These are phyloP conservation scores for Drosophila rubida DNA, from an alignment of 2,888 invertebrate genomes.

Conservation along the genomic window DNA sequence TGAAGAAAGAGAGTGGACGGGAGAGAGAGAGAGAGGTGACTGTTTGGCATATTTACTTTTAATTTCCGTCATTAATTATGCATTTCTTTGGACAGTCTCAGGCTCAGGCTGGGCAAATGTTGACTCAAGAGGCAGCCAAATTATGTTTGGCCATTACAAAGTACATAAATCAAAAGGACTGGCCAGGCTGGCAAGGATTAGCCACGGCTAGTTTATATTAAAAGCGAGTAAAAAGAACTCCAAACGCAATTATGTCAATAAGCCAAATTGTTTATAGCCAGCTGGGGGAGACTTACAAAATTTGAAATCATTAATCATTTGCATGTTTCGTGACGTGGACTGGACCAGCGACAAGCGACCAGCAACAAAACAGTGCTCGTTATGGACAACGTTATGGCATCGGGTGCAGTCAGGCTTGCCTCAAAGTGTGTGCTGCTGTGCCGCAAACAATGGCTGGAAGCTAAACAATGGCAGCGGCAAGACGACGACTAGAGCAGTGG, in stretches of 20 bases:
- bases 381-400: slow-evolving; percentile 2
- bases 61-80: slow-evolving; percentile 74
- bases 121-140: slow-evolving; percentile 57
- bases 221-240: slow-evolving; percentile 21
- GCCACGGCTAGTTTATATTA: slow-evolving; percentile 49
- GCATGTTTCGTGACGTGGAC: slow-evolving; percentile 43
- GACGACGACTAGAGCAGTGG: slow-evolving; percentile 23
- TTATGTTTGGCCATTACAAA: slow-evolving; percentile 63
- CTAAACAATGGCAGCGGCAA: slow-evolving; percentile 41
- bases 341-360: slow-evolving; percentile 34
- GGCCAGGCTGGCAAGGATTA: slow-evolving; percentile 47
- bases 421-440: slow-evolving; percentile 18
- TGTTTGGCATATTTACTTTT: slow-evolving; percentile 62
- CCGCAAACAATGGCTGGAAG: slow-evolving; percentile 34
- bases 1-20: background rate
- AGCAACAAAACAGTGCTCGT: slow-evolving; percentile 26
- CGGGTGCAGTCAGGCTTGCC: slow-evolving; percentile 29
- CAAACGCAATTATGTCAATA: slow-evolving; percentile 72
- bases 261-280: slow-evolving; percentile 66
- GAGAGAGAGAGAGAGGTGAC: background rate
- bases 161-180: slow-evolving; percentile 55
- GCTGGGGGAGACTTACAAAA: slow-evolving; percentile 18
- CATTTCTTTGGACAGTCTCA: slow-evolving; percentile 42
- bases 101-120: slow-evolving; percentile 48
- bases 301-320: slow-evolving; percentile 70